Evolutionary conservation across 2,797 vertebrate species (phyloP).

Genomic region (Schizopygopsis pylzovi): DNA sequence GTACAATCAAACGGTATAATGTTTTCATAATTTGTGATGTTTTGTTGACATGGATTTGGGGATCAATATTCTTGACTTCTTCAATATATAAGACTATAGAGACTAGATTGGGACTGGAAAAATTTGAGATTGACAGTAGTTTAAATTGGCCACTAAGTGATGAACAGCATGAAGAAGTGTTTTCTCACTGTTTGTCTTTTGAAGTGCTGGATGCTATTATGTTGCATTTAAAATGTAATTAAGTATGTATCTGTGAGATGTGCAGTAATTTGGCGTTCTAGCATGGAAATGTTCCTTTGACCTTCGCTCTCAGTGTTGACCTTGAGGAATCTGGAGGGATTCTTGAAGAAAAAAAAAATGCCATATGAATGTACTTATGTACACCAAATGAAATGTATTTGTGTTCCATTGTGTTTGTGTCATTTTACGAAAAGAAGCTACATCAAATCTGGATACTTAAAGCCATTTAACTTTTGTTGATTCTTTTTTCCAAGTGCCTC

Average conservation of each 20-base stretch:
- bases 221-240: not conserved
- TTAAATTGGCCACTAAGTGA: constrained; percentile 43
- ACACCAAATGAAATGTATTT: constrained; percentile 33
- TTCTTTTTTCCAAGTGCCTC: constrained; percentile 22
- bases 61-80: constrained; percentile 32
- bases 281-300: constrained; percentile 27
- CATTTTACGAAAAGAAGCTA: constrained; percentile 21
- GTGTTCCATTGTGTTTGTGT: constrained; percentile 20
- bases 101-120: constrained; percentile 32
- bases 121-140: constrained; percentile 28
- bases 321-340: constrained; percentile 27
- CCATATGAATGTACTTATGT: not conserved
- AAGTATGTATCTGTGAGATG: constrained; percentile 16
- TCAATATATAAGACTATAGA: constrained; percentile 23
- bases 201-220: not conserved
- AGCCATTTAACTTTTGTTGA: constrained; percentile 33
- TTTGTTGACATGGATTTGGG: constrained; percentile 41
- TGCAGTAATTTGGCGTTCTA: constrained; percentile 1
- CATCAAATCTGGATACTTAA: constrained; percentile 28
- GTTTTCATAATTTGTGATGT: constrained; percentile 47
- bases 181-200: constrained; percentile 14
- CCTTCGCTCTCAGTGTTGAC: constrained; percentile 9
- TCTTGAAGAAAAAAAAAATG: constrained; percentile 12
- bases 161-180: constrained; percentile 14
- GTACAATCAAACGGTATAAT: constrained; percentile 19